Conservation (phyloP, 1,140 invertebrate genomes). For the Trinorchestia longiramus region DNA sequence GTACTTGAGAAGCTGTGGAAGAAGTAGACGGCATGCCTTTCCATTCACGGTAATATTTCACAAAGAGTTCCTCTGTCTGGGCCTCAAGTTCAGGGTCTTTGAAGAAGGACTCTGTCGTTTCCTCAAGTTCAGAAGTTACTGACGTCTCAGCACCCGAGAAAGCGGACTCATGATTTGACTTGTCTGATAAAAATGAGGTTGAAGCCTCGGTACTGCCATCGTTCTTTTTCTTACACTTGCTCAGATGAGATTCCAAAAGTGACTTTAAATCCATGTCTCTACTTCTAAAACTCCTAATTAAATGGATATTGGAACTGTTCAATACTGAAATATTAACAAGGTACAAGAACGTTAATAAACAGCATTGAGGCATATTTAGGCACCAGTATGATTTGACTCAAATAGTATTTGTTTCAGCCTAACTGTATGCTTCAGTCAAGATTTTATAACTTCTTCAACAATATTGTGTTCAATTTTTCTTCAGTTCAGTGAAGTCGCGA, state of each 20-base stretch:
- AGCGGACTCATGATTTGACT: background rate
- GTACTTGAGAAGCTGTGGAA: slow-evolving; percentile 72
- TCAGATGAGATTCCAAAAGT: slow-evolving; percentile 67
- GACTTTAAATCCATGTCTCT: slow-evolving; percentile 68
- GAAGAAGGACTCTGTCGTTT: background rate
- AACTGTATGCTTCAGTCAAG: no score
- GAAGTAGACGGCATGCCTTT: slow-evolving; percentile 71
- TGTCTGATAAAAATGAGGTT: background rate
- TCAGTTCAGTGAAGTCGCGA: no score
- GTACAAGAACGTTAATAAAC: background rate
- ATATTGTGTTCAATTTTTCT: no score
- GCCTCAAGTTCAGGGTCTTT: slow-evolving; percentile 6
- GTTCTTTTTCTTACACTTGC: slow-evolving; percentile 67
- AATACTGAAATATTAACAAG: background rate
- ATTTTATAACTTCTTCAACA: no score
- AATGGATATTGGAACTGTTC: background rate
- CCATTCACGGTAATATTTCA: slow-evolving; percentile 74
- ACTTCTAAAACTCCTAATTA: background rate
- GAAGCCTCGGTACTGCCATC: slow-evolving; percentile 15
- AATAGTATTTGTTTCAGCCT: no score
- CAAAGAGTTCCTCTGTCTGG: slow-evolving; percentile 72
- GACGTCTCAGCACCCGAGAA: background rate
- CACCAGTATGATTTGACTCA: background rate
- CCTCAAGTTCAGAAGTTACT: background rate
- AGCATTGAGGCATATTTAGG: background rate